A percentile compares a stretch with the other conserved stretches of the same genome.
These are phyloP conservation scores for Malacoctenus gilli DNA, from an alignment of 2,797 vertebrate genomes.

Conservation along the genomic window DNA sequence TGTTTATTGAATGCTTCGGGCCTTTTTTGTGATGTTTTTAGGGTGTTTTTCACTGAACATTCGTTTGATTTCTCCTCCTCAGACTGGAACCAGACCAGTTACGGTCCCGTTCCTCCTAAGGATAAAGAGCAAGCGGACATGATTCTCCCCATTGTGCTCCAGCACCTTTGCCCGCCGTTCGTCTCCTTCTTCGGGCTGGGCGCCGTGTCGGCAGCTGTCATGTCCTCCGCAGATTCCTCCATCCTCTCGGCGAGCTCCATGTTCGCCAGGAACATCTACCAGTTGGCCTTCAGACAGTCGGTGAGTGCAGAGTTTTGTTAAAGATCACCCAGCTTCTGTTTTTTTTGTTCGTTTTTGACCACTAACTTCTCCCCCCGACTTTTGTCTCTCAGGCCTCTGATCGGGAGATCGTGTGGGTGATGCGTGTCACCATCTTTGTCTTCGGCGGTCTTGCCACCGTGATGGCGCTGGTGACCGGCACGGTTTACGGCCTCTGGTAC, in stretches of 20 bases:
- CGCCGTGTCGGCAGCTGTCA: slow-evolving; percentile 96
- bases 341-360: background rate
- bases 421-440: slow-evolving; percentile 92
- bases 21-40: no score
- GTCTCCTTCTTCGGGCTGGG: slow-evolving; percentile 96
- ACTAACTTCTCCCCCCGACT: background rate
- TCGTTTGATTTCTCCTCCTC: slow-evolving; percentile 9
- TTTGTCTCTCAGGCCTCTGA: slow-evolving; percentile 87
- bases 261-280: slow-evolving; percentile 98
- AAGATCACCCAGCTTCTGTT: background rate
- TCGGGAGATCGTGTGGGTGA: slow-evolving; percentile 95
- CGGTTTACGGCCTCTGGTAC: slow-evolving; percentile 97
- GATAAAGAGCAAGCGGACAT: slow-evolving; percentile 89
- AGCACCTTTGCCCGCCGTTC: slow-evolving; percentile 93
- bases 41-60: no score
- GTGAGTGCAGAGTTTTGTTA: slow-evolving; percentile 78
- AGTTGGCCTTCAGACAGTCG: slow-evolving; percentile 94
- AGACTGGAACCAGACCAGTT: slow-evolving; percentile 95
- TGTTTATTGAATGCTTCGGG: no score
- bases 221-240: slow-evolving; percentile 98
- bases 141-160: slow-evolving; percentile 96
- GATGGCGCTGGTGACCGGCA: slow-evolving; percentile 93
- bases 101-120: slow-evolving; percentile 85
- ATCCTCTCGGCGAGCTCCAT: slow-evolving; percentile 98
- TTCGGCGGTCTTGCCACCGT: slow-evolving; percentile 93